Conservation (phyloP, 2,797 vertebrate genomes). For the Okamejei kenojei region DNA sequence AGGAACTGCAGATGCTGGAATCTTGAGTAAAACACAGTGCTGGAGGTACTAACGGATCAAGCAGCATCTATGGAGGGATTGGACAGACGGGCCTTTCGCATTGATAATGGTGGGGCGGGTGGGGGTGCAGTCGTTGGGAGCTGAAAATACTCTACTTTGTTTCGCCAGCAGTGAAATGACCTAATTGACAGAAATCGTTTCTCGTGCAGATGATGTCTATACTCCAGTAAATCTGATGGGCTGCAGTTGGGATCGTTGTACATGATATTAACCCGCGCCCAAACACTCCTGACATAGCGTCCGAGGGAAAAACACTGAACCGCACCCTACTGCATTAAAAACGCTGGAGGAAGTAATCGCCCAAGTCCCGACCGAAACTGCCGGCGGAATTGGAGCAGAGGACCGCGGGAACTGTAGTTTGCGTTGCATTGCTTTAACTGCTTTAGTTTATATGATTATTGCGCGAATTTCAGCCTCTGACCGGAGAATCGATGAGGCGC, state of each 20-base stretch:
- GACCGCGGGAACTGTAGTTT: constrained; percentile 3
- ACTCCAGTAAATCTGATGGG: no score
- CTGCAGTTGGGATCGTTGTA: background rate
- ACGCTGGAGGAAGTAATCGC: background rate
- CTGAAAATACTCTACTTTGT: no score
- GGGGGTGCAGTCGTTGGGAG: no score
- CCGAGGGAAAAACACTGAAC: no score
- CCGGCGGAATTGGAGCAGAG: background rate
- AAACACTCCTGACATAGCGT: background rate
- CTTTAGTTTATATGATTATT: background rate
- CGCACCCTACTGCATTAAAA: background rate
- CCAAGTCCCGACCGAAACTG: background rate
- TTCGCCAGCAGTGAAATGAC: background rate
- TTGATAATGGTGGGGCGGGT: no score
- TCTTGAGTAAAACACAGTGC: no score
- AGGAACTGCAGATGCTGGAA: no score
- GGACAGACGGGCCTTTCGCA: no score
- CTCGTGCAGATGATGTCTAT: background rate
- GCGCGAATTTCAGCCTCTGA: background rate
- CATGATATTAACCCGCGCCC: background rate
- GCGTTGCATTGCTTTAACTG: background rate
- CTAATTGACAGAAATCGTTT: background rate
- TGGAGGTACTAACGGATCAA: no score
- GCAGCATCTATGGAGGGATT: no score
- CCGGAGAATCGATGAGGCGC: no score